Percentiles rank a stretch among this genome's conserved stretches.
phyloP scores from a whole-genome alignment of 2,888 invertebrate genomes.

The Drepana falcataria region DNA sequence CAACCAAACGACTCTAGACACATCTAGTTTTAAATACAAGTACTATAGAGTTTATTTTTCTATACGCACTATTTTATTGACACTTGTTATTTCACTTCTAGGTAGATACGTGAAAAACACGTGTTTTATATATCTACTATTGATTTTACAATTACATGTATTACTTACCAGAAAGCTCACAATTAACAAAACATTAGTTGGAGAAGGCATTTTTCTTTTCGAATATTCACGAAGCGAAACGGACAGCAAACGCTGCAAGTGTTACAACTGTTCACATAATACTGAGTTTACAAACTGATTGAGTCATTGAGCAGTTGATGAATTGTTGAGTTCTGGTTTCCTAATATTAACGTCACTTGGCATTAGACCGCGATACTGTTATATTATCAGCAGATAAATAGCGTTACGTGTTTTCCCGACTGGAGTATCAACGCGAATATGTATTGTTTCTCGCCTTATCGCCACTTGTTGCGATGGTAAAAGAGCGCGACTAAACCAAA shows the following conservation, averaged over 20 bases:
- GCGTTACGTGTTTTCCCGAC: not conserved
- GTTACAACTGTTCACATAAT: slow-evolving; percentile 1
- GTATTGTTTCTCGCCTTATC: too few species aligned
- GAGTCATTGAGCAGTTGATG: not conserved
- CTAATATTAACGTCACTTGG: not conserved
- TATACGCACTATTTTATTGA: too few species aligned
- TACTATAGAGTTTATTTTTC: too few species aligned
- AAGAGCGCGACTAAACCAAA: too few species aligned
- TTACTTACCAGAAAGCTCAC: slow-evolving; percentile 39
- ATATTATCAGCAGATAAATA: not conserved
- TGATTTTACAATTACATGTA: not conserved
- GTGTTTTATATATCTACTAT: not conserved
- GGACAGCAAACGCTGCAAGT: not conserved
- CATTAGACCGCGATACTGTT: not conserved
- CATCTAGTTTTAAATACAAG: too few species aligned
- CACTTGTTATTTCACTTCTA: too few species aligned
- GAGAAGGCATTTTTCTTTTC: slow-evolving; percentile 17
- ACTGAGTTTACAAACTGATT: not conserved
- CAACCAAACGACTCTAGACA: too few species aligned
- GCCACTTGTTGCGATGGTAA: too few species aligned
- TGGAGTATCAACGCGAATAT: not conserved
- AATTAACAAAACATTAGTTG: slow-evolving; percentile 21
- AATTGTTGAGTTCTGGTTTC: not conserved
- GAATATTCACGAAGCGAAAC: not conserved
- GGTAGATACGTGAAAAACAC: too few species aligned